Base-by-base conservation (phyloP, 2,888 invertebrate genomes). In the Achlya flavicornis region DNA sequence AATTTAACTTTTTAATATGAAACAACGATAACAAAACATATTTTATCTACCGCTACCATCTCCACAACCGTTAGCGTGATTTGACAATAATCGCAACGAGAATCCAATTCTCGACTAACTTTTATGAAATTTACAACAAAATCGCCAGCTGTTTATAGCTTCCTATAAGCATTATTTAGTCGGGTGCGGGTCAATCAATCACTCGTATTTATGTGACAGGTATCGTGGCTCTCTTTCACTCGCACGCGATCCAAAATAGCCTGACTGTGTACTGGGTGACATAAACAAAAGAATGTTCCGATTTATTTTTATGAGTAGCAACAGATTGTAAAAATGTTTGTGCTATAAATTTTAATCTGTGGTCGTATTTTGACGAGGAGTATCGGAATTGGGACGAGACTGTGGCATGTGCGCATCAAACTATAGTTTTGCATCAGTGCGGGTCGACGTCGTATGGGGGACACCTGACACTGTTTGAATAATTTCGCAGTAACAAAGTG, bases 101-200 rank as follows among this genome's bases (percentile, higher is more conserved):
- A 63, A 68, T 74, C 70, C 68, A 74, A 19, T 53, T n/a, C 53
- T 19, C 10, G 53, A 67, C 63, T 68, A 69, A 75, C 66, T 74
- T 75, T 74, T 76, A 77, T 77, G 69, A 76, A 78, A 77, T 81
- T 78, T 78, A 73, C 63, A 77, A 81, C 80, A 78, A 80, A 80
- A 83, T 84, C 76, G 83, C 80, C 92, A 91, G 90, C 90, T 92
- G 92, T 91, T 92, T 90, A 92, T 90, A 82, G 87, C 86, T 90
- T 90, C 89, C 89, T 88, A 86, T 85, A 80, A 85, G 81, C 90
- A 90, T 90, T 35, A 35, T 35, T 35, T 88, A 89, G 89, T 84
- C 74, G 87, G 83, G 86, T 92, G 90, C 89, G 90, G 91, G 90
- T 85, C 90, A 88, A 93, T 93, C 92, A 91, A 93, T 93, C 92